Evolutionary conservation across 2,113 vertebrate species (phyloP).

Genomic region (Eidolon helvum): DNA sequence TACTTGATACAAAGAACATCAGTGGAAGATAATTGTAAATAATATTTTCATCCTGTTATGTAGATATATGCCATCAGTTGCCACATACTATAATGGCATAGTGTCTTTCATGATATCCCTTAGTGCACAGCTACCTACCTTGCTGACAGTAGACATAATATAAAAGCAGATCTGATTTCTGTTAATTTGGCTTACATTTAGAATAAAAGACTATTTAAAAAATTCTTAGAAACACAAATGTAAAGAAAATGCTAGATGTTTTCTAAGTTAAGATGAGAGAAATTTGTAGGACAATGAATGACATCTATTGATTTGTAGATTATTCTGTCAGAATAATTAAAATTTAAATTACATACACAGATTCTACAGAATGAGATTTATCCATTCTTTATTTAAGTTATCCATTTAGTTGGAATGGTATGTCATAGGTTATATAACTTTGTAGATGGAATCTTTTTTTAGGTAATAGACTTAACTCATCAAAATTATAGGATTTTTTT

Average conservation of each 20-base stretch:
- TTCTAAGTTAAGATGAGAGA: neutral
- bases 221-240: neutral
- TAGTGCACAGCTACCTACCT: neutral
- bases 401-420: neutral
- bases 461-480: neutral
- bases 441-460: neutral
- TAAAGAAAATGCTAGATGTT: neutral
- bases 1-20: neutral
- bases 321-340: neutral
- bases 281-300: neutral
- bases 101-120: neutral
- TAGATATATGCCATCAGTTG: neutral
- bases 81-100: neutral
- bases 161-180: conserved; percentile 24
- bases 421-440: neutral
- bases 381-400: neutral
- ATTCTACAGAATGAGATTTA: neutral
- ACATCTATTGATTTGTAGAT: neutral
- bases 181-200: neutral
- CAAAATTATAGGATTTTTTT: neutral
- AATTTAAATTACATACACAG: neutral
- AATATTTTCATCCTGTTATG: neutral
- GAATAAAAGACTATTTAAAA: neutral
- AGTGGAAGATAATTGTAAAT: neutral
- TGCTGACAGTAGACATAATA: neutral